Evolutionary conservation across 2,888 invertebrate species (phyloP).

Genomic region (Cetonia aurata): DNA sequence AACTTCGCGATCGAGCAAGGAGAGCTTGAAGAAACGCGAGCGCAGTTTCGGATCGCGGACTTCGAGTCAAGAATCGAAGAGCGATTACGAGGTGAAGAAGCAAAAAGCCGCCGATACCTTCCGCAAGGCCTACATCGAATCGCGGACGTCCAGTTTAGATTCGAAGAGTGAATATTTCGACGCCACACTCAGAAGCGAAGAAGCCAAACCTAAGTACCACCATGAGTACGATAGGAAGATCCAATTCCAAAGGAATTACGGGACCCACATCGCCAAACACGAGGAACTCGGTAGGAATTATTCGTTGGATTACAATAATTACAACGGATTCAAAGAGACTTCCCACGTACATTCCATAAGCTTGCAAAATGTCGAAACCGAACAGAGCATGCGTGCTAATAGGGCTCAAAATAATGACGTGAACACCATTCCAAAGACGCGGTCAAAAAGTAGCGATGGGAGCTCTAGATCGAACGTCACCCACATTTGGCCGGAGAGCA

Average conservation of each 20-base stretch:
- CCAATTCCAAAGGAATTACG: constrained; percentile 65
- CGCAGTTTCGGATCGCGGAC: constrained; percentile 69
- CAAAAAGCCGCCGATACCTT: constrained; percentile 57
- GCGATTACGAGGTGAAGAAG: constrained; percentile 66
- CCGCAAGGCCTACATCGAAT: constrained; percentile 67
- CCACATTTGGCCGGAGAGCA: constrained; percentile 72
- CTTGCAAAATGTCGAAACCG: constrained; percentile 79
- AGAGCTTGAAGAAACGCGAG: constrained; percentile 66
- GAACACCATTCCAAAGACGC: constrained; percentile 66
- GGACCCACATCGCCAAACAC: constrained; percentile 59
- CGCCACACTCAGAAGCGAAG: constrained; percentile 63
- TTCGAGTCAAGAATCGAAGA: constrained; percentile 77
- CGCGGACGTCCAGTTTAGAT: constrained; percentile 78
- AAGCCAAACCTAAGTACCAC: constrained; percentile 52
- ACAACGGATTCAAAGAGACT: constrained; percentile 66
- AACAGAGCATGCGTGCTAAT: constrained; percentile 71
- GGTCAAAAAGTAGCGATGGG: constrained; percentile 50
- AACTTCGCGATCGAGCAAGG: constrained; percentile 74
- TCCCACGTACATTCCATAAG: constrained; percentile 77
- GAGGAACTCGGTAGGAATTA: constrained; percentile 51
- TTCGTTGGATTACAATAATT: constrained; percentile 48
- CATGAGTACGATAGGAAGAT: constrained; percentile 65
- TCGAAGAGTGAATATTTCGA: constrained; percentile 76
- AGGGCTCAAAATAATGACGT: constrained; percentile 70
- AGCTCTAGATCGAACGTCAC: constrained; percentile 58